These are phyloP conservation scores for Polypedilum pembai DNA, from an alignment of 1,140 invertebrate species.

Conservation along the genomic window DNA sequence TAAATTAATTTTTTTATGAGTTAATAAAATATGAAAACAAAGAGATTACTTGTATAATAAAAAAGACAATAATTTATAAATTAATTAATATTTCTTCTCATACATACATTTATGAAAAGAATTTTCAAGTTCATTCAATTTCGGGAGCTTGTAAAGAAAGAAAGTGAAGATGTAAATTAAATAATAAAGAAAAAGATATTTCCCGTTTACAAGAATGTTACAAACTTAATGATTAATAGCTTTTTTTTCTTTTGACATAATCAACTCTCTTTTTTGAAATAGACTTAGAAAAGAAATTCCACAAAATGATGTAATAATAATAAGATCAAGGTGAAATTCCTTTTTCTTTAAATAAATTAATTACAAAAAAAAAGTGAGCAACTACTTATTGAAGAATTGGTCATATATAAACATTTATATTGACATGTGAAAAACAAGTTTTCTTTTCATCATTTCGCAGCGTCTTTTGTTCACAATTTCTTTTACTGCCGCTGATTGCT, in stretches of 20 bases:
- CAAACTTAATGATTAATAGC: no score
- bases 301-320: no score
- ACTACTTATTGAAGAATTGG: neutral
- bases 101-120: neutral
- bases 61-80: conserved; percentile 9
- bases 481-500: neutral
- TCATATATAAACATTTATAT: neutral
- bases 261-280: no score
- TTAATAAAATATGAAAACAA: conserved; percentile 1
- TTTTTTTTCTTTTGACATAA: no score
- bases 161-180: conserved; percentile 27
- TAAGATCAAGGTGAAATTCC: no score
- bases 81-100: neutral
- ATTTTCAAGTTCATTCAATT: neutral
- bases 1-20: no score
- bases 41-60: neutral
- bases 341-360: no score
- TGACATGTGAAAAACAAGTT: conserved; percentile 7
- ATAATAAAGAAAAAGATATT: neutral
- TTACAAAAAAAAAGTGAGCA: no score
- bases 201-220: no score
- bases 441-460: neutral
- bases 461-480: neutral
- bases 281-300: no score
- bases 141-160: neutral